Evolutionary conservation across 1,140 invertebrate genomes (phyloP), one percentile per base, ranked within the genome.

Genomic region (Drosophila oshimai): DNA sequence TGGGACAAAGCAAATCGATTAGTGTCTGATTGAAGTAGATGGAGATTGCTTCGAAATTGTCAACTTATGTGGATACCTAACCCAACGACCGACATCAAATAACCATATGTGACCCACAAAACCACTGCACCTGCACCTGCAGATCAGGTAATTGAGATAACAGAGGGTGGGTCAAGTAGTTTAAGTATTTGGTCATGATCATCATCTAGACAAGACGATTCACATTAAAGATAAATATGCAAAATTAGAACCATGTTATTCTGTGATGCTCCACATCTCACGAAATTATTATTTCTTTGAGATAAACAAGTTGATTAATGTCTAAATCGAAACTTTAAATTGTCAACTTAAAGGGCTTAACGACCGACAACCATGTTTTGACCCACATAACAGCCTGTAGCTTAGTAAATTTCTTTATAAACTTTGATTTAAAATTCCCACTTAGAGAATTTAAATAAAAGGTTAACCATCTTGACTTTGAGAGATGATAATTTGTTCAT

Each of bases 101-200:
- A 15, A 33, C 15, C 20, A 46, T 68, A 41, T 45, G 33, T 69
- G 67, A 70, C 67, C 67, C 67, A 47, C 34, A 70, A 58, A 70
- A 18, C 9, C 17, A 28, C 5, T 12, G 7, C 37, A 58, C n/a
- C n/a, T 58, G 37, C 44, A 69, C 17, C 36, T 69, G 67, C 65
- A 58, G 26, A 24, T 70, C 29, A 1, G 54, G 31, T 60, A 60
- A 62, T 60, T 58, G 31, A 54, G 15, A 28, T 4, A 22, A 26
- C 15, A 28, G 26, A 55, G 49, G 33, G 61, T 39, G 34, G 20
- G 12, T 49, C 7, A 15, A 26, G 26, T 4, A 49, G 33, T 60
- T 58, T 5, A 2, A 17, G 10, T 6, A 15, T 9, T n/a, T 4
- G 7, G 5, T 6, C 4, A 28, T 39, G 17, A 29, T 45, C 37